A percentile compares a stretch with the other conserved stretches of the same genome.
Evolutionary conservation across 2,888 invertebrate species (phyloP).

Genomic region (Deilephila porcellus): DNA sequence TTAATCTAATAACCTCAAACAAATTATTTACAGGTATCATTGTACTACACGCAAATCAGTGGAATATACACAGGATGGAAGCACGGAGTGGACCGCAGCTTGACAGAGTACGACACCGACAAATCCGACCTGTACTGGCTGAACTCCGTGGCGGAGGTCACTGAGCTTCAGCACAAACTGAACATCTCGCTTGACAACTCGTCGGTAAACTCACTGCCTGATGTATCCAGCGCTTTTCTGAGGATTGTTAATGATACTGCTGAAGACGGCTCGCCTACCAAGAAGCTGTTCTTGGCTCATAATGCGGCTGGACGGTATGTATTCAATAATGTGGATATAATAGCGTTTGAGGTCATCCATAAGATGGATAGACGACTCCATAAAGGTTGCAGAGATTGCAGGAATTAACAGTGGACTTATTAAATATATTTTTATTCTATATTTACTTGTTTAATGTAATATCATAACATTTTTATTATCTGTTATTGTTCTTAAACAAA

Average conservation of each 20-base stretch:
- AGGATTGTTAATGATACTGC: slow-evolving; percentile 82
- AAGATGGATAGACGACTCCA: too few relatives aligned
- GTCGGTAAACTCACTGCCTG: slow-evolving; percentile 62
- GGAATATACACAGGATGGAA: slow-evolving; percentile 91
- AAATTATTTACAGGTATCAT: slow-evolving; percentile 82
- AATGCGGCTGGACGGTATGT: slow-evolving; percentile 89
- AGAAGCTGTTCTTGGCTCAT: slow-evolving; percentile 90
- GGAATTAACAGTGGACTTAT: too few relatives aligned
- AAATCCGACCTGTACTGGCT: slow-evolving; percentile 89
- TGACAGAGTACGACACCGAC: slow-evolving; percentile 84
- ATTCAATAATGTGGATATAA: background rate
- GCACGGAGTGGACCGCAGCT: slow-evolving; percentile 87
- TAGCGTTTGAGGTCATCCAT: background rate
- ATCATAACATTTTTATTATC: too few relatives aligned
- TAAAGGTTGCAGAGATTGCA: too few relatives aligned
- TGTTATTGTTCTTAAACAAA: too few relatives aligned
- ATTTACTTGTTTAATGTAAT: too few relatives aligned
- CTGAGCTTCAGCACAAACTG: slow-evolving; percentile 86
- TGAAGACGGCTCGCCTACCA: slow-evolving; percentile 61
- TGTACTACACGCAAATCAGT: slow-evolving; percentile 91
- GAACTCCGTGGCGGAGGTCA: slow-evolving; percentile 90
- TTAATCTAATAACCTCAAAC: background rate
- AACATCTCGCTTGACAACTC: slow-evolving; percentile 72
- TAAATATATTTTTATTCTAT: too few relatives aligned
- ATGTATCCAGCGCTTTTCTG: slow-evolving; percentile 86